Percentiles rank a stretch among this genome's conserved stretches.
Conservation (phyloP, 2,797 vertebrate genomes). For the Myotis vivesi region DNA sequence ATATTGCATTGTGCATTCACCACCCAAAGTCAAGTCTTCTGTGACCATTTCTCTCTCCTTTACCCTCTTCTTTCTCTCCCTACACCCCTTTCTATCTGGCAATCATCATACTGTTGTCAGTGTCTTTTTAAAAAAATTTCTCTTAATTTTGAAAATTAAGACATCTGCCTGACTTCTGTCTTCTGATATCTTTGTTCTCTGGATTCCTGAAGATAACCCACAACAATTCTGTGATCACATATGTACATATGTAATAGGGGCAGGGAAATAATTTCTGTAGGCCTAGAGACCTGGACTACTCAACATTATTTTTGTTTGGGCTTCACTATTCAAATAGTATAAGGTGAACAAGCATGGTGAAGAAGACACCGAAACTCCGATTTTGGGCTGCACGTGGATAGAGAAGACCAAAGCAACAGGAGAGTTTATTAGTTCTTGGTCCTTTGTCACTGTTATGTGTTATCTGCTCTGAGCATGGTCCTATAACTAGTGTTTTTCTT, state of each 20-base stretch:
- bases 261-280: neutral
- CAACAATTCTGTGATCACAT: neutral
- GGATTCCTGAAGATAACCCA: constrained; percentile 5
- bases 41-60: neutral
- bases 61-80: neutral
- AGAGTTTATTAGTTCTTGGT: neutral
- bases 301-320: neutral
- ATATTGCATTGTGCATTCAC: neutral
- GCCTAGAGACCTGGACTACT: neutral
- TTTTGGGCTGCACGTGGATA: neutral
- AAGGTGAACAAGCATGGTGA: neutral
- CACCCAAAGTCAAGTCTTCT: neutral
- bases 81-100: neutral
- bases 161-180: constrained; percentile 51
- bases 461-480: neutral
- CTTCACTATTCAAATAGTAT: neutral
- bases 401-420: neutral
- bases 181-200: constrained; percentile 33
- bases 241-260: neutral
- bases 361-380: neutral
- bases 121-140: neutral
- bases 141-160: constrained; percentile 47
- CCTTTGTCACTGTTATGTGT: neutral
- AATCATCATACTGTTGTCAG: neutral
- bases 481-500: neutral